Conservation (phyloP, 2,888 invertebrate species). For the Caenorhabditis sp. region DNA sequence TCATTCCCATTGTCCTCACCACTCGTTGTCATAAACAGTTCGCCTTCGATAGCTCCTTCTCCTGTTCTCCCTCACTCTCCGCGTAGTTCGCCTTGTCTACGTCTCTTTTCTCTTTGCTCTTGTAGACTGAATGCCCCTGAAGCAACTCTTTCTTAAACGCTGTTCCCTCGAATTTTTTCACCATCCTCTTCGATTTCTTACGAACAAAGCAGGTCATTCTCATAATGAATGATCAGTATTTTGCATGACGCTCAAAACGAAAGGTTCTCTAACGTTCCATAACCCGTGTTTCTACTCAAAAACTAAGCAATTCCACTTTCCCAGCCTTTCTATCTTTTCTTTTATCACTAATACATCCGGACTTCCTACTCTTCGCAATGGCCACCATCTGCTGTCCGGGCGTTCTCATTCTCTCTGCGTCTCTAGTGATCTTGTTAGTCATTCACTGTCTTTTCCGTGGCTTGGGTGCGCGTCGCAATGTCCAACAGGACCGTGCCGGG, state of each 20-base stretch:
- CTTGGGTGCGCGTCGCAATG: conserved; percentile 34
- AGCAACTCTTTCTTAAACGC: neutral
- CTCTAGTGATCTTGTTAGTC: conserved; percentile 6
- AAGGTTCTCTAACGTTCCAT: too few species aligned
- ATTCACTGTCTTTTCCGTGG: conserved; percentile 8
- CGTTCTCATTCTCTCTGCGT: conserved; percentile 21
- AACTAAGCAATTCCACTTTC: neutral
- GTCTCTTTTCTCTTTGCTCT: neutral
- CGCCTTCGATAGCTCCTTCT: neutral
- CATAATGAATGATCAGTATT: too few species aligned
- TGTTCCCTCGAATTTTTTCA: neutral
- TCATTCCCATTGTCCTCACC: neutral
- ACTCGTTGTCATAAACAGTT: neutral
- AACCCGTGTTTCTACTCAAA: too few species aligned
- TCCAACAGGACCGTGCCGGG: conserved; percentile 44
- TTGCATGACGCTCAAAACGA: too few species aligned
- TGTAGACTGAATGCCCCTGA: neutral
- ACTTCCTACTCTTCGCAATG: neutral
- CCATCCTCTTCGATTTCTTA: too few species aligned
- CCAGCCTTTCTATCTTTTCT: neutral
- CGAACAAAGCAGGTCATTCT: too few species aligned
- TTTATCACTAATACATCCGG: conserved; percentile 14
- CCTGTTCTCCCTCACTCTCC: conserved; percentile 1
- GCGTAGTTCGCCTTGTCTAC: neutral
- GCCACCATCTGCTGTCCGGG: conserved; percentile 33